Evolutionary conservation across 2,888 invertebrate species (phyloP).

Genomic region (Coleophora flavipennella): DNA sequence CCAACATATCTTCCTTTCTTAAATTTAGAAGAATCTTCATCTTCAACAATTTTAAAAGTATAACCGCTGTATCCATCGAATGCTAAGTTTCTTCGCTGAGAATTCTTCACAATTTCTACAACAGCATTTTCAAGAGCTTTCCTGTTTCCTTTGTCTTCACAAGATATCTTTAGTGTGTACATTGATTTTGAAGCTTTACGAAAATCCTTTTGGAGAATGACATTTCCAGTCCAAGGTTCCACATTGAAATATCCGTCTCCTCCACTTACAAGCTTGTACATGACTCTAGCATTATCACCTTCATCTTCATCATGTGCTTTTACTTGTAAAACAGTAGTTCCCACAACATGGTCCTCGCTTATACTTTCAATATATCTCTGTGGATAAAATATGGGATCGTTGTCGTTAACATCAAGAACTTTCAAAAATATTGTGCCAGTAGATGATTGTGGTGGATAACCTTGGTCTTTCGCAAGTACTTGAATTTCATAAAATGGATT

Average conservation of each 20-base stretch:
- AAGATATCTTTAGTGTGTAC: conserved; percentile 83
- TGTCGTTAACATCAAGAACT: conserved; percentile 92
- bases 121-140: conserved; percentile 81
- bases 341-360: conserved; percentile 76
- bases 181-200: conserved; percentile 77
- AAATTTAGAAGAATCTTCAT: conserved; percentile 76
- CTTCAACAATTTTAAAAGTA: conserved; percentile 87
- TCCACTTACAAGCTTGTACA: conserved; percentile 84
- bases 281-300: conserved; percentile 88
- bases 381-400: conserved; percentile 93
- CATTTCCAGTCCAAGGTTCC: conserved; percentile 83
- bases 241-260: conserved; percentile 86
- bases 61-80: conserved; percentile 85
- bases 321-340: conserved; percentile 80
- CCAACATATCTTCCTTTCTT: conserved; percentile 83
- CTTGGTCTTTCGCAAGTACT: conserved; percentile 93
- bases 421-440: conserved; percentile 88
- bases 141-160: conserved; percentile 85
- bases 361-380: conserved; percentile 86
- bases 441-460: conserved; percentile 90
- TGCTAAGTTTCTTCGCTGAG: conserved; percentile 79
- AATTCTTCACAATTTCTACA: conserved; percentile 84
- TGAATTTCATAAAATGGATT: conserved; percentile 84
- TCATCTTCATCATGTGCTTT: conserved; percentile 89
- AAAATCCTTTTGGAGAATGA: conserved; percentile 78